Conservation (phyloP, 1,140 invertebrate genomes). For the Tetragnatha versicolor region DNA sequence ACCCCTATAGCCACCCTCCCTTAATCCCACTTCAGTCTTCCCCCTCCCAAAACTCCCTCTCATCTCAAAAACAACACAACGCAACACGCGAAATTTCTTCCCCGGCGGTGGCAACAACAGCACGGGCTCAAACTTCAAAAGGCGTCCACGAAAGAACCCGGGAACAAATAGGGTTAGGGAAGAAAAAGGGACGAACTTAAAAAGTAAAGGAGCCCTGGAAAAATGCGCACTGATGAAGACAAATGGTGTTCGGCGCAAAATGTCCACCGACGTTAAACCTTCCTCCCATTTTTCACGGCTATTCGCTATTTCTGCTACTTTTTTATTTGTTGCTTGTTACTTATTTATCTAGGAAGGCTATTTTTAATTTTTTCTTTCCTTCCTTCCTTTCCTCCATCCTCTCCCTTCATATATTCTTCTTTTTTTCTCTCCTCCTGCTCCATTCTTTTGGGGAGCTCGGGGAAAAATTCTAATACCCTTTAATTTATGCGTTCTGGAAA, state of each 20-base stretch:
- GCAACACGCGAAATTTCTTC: too few relatives aligned
- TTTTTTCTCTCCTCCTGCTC: not conserved
- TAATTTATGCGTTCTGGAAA: constrained; percentile 51
- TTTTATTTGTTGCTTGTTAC: constrained; percentile 49
- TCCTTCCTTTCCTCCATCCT: not conserved
- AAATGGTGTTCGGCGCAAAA: constrained; percentile 40
- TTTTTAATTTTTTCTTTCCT: constrained; percentile 42
- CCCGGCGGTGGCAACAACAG: not conserved
- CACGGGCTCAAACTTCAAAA: constrained; percentile 14
- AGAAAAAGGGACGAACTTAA: not conserved
- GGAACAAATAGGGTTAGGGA: not conserved
- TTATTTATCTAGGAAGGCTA: constrained; percentile 43
- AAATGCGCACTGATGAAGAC: constrained; percentile 50
- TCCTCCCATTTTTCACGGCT: constrained; percentile 48
- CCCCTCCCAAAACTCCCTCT: too few relatives aligned
- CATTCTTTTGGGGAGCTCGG: not conserved
- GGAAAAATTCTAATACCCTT: constrained; percentile 41
- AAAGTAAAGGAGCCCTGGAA: constrained; percentile 16
- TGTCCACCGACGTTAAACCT: constrained; percentile 51
- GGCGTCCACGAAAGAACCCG: constrained; percentile 14
- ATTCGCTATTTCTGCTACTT: constrained; percentile 19
- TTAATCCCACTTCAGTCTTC: too few relatives aligned
- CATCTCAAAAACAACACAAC: too few relatives aligned
- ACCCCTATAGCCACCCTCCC: too few relatives aligned
- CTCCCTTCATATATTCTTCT: constrained; percentile 21